A percentile compares a stretch with the other conserved stretches of the same genome.
Evolutionary conservation across 2,888 invertebrate species (phyloP).

Genomic region (Orchesellides sinensis): DNA sequence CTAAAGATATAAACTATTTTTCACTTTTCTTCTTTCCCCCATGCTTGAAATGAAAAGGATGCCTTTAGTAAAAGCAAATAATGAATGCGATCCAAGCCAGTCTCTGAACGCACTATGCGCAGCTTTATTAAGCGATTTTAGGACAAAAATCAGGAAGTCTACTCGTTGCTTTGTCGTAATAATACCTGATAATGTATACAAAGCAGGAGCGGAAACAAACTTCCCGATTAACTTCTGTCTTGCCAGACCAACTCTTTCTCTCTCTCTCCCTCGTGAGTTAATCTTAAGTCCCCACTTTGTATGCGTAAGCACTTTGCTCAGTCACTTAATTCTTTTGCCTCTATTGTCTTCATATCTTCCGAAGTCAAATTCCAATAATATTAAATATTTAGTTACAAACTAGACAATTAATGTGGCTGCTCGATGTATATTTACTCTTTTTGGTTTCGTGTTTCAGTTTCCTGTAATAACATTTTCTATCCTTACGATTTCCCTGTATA

Average conservation of each 20-base stretch:
- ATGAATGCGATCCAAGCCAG: neutral
- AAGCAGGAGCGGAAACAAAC: neutral
- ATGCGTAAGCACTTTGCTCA: constrained; percentile 21
- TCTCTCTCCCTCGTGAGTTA: constrained; percentile 6
- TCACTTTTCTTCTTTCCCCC: neutral
- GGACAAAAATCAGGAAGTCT: no score
- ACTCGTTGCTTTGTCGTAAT: no score
- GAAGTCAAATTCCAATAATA: no score
- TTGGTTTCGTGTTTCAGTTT: no score
- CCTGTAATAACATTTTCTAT: no score
- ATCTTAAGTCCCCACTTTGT: constrained; percentile 23
- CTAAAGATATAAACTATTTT: neutral
- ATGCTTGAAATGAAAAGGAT: constrained; percentile 5
- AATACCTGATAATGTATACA: neutral
- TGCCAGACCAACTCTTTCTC: no score
- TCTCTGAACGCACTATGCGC: no score
- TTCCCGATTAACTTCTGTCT: constrained; percentile 21
- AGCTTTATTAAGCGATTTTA: no score
- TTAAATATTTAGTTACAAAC: no score
- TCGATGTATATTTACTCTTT: no score
- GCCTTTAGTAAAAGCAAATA: neutral
- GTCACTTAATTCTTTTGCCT: constrained; percentile 19
- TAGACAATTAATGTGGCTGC: no score
- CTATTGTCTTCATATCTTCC: neutral
- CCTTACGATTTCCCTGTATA: no score